Conservation (phyloP, 2,797 vertebrate genomes). For the Uromys caudimaculatus region DNA sequence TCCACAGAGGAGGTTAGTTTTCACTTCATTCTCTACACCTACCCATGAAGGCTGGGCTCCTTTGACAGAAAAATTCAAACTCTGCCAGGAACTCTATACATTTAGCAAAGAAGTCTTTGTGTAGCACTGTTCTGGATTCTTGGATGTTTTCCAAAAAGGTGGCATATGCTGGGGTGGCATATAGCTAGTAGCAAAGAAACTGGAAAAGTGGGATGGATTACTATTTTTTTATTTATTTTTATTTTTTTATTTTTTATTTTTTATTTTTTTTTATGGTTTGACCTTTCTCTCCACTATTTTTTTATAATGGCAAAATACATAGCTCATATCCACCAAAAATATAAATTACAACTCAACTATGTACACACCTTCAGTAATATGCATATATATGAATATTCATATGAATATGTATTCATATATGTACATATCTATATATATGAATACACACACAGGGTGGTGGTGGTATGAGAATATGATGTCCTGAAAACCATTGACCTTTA, state of each 20-base stretch:
- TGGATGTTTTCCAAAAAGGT: neutral
- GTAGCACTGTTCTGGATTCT: neutral
- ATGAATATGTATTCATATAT: neutral
- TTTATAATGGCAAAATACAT: conserved; percentile 7
- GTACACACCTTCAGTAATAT: neutral
- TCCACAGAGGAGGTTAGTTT: neutral
- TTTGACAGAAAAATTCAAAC: neutral
- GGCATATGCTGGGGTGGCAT: neutral
- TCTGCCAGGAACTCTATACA: neutral
- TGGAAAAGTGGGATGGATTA: neutral
- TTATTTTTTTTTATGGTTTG: too few species aligned
- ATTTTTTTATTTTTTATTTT: too few species aligned
- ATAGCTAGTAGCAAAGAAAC: neutral
- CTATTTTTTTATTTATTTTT: neutral
- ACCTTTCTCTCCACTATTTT: too few species aligned
- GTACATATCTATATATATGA: too few species aligned
- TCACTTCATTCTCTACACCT: neutral
- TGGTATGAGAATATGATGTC: neutral
- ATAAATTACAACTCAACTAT: conserved; percentile 9
- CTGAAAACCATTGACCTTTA: neutral
- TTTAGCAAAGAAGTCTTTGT: neutral
- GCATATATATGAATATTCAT: neutral
- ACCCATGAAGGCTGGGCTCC: neutral
- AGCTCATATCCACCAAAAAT: neutral
- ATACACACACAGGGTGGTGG: neutral